These are phyloP conservation scores for Diadema setosum DNA, from an alignment of 35 echinoderm and acorn worm species.

Conservation along the genomic window DNA sequence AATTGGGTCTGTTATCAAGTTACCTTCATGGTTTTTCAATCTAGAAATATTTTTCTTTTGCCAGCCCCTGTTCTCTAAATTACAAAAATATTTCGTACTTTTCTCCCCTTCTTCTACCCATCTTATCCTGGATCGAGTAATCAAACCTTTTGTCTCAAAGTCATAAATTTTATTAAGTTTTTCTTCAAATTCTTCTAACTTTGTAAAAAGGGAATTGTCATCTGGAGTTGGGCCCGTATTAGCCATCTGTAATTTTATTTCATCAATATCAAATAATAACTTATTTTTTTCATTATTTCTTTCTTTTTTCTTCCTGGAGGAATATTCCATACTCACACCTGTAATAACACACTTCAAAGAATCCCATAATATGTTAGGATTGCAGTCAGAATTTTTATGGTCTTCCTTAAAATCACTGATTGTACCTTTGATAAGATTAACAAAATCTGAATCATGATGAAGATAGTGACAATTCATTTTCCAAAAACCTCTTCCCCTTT, in stretches of 20 bases:
- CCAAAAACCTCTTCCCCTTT: not conserved
- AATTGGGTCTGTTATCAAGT: not conserved
- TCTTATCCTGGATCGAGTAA: not conserved
- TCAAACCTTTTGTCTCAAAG: not conserved
- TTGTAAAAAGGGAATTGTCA: not conserved
- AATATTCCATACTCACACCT: slow-evolving; percentile 4
- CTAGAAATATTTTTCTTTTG: not conserved
- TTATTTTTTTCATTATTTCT: not conserved
- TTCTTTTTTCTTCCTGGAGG: slow-evolving; percentile 1
- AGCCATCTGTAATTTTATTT: not conserved
- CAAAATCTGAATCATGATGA: slow-evolving; percentile 4
- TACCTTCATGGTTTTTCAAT: not conserved
- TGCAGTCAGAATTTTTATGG: slow-evolving; percentile 7
- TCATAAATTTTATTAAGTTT: too few species aligned
- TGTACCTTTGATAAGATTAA: not conserved
- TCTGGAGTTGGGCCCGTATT: not conserved
- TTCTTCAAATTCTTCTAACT: not conserved
- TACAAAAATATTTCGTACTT: not conserved
- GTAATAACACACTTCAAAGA: slow-evolving; percentile 19
- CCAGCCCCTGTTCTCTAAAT: not conserved
- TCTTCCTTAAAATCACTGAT: not conserved
- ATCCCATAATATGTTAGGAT: slow-evolving; percentile 18
- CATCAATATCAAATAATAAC: not conserved
- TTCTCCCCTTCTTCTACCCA: not conserved
- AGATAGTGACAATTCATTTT: slow-evolving; percentile 13